These are phyloP conservation scores for Xanthorhoe spadicearia DNA, from an alignment of 2,888 invertebrate species.

Conservation along the genomic window DNA sequence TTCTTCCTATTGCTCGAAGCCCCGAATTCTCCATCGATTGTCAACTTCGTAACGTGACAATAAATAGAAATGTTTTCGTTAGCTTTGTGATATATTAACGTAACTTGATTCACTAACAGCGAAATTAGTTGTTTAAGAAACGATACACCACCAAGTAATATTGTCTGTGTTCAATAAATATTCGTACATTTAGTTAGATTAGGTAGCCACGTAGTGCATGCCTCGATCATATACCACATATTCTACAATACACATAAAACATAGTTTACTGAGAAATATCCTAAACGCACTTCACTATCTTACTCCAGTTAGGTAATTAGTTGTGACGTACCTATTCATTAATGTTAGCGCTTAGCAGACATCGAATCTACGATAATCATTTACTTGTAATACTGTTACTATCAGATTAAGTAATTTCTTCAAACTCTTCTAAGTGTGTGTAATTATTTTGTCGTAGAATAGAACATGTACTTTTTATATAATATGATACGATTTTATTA, in stretches of 20 bases:
- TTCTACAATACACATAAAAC: conserved; percentile 1
- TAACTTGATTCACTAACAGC: conserved; percentile 20
- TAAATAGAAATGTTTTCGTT: conserved; percentile 56
- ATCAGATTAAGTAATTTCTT: conserved; percentile 54
- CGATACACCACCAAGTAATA: conserved; percentile 74
- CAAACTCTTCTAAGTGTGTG: conserved; percentile 55
- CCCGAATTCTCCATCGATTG: conserved; percentile 36
- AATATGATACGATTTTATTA: conserved; percentile 76
- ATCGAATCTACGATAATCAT: conserved; percentile 50
- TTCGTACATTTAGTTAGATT: conserved; percentile 44
- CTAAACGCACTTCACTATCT: conserved; percentile 58
- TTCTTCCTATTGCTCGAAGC: conserved; percentile 19
- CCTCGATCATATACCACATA: conserved; percentile 39
- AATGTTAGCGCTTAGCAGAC: conserved; percentile 65
- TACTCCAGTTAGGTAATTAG: conserved; percentile 43
- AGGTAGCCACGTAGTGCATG: conserved; percentile 40
- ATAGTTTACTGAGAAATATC: conserved; percentile 45
- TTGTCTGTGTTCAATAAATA: conserved; percentile 75
- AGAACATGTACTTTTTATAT: conserved; percentile 78
- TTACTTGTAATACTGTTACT: conserved; percentile 50
- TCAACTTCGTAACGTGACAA: conserved; percentile 62
- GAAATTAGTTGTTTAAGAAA: conserved; percentile 49
- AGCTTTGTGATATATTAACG: conserved; percentile 32
- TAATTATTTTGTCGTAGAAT: conserved; percentile 78
- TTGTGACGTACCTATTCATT: conserved; percentile 42